phyloP scores from a whole-genome alignment of 1,140 invertebrate genomes.

The Anoplophora glabripennis region DNA sequence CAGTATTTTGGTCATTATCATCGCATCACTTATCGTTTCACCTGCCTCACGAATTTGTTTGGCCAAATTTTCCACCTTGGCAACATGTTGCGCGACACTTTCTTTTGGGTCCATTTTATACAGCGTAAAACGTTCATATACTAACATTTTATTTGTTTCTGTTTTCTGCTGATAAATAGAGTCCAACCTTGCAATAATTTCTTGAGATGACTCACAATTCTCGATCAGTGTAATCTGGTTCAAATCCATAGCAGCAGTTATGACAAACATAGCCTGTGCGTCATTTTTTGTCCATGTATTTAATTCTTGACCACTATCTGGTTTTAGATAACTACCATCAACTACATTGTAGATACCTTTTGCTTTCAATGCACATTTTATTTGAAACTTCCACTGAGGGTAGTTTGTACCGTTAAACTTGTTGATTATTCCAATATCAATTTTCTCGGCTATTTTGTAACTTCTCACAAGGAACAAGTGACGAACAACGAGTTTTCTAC shows the following conservation, averaged over 20 bases:
- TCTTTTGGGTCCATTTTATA: constrained; percentile 38
- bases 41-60: constrained; percentile 36
- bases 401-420: constrained; percentile 42
- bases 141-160: constrained; percentile 42
- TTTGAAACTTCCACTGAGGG: constrained; percentile 41
- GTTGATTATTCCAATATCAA: constrained; percentile 9
- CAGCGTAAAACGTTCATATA: constrained; percentile 44
- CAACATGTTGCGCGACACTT: constrained; percentile 43
- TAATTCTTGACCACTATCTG: constrained; percentile 22
- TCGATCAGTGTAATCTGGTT: constrained; percentile 41
- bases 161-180: constrained; percentile 31
- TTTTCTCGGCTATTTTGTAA: neutral
- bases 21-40: constrained; percentile 44
- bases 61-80: constrained; percentile 45
- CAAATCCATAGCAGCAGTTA: constrained; percentile 42
- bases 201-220: constrained; percentile 36
- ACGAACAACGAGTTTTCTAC: too few relatives aligned
- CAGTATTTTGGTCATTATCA: constrained; percentile 44
- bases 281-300: constrained; percentile 35
- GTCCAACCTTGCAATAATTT: constrained; percentile 40
- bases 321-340: neutral
- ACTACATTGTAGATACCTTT: constrained; percentile 16
- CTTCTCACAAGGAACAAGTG: too few relatives aligned
- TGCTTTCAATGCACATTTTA: constrained; percentile 39
- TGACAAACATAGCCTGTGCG: constrained; percentile 39